Base-by-base conservation (phyloP, 2,113 vertebrate species). In the Nothocercus nigrocapillus region DNA sequence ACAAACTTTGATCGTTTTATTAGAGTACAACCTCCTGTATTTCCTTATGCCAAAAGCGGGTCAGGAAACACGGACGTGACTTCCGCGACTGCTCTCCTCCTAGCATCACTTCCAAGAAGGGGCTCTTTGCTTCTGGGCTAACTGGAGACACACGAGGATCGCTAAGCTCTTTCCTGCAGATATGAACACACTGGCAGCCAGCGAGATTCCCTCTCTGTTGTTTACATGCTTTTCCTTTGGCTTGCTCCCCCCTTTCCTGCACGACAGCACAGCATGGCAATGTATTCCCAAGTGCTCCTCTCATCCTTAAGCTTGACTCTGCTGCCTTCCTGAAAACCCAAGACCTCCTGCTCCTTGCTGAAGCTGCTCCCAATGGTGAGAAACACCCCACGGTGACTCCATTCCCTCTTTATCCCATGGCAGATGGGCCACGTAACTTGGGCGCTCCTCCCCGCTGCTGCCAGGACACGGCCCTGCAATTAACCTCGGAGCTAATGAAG, bases 401-500 rank as follows among this genome's bases (percentile, higher is more conserved):
- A 17, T 30, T 32, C 40, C 15, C 28, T 45, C 42, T 62, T 32
- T 30, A 74, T 16, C 63, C 59, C 40, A 64, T 22, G 30, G 21
- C 76, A 56, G 61, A 28, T 1, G 1, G 5, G 54, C 32, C 32
- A 34, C 49, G 34, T 12, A 53, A 45, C 51, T 1, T 7, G 22
- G 54, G 45, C 1, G 21, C 30, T 54, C 38, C 59, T 58, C 24
- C 88, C 88, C 75, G 14, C 30, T 88, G 51, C 56, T 95, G 93
- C 90, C 88, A 79, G 66, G 86, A 81, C 82, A 96, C 74, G 83
- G 87, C 94, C 69, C 86, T 36, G 85, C 90, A 96, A 96, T 96
- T 94, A 96, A 97, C 92, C 96, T 96, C 89, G 70, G 93, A 64
- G 93, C 85, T 97, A 98, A 98, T 96, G 95, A 97, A 94, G 93